Conservation (phyloP, 2,888 invertebrate genomes). For the Phyto melanocephala region DNA sequence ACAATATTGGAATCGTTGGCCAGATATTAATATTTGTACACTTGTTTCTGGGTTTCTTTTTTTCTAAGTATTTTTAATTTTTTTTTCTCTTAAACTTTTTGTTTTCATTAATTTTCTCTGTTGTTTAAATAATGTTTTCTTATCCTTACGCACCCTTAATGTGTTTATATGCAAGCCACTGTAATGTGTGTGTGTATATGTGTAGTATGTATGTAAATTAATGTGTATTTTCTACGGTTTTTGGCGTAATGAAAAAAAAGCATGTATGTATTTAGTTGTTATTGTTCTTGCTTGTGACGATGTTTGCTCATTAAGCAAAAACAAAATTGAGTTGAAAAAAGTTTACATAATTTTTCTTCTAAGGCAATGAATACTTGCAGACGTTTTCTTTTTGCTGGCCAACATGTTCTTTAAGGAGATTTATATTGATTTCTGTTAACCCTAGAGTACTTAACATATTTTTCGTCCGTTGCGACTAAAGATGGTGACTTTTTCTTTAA, state of each 20-base stretch:
- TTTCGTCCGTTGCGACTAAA: no score
- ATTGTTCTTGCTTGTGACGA: not conserved
- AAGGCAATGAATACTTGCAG: not conserved
- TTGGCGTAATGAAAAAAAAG: not conserved
- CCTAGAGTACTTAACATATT: no score
- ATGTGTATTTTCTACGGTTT: slow-evolving; percentile 8
- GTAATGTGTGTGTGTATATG: not conserved
- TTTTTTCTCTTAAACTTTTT: slow-evolving; percentile 2
- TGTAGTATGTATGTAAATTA: slow-evolving; percentile 12
- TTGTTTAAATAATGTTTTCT: slow-evolving; percentile 44
- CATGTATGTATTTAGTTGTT: slow-evolving; percentile 8
- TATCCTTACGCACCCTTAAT: slow-evolving; percentile 64
- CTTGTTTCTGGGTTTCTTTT: slow-evolving; percentile 38
- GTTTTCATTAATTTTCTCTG: not conserved
- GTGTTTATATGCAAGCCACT: not conserved
- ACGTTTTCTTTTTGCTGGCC: not conserved
- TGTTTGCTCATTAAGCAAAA: slow-evolving; percentile 61
- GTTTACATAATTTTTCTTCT: slow-evolving; percentile 1
- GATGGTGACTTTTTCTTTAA: no score
- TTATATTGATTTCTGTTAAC: no score
- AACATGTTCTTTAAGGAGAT: no score
- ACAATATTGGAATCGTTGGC: not conserved
- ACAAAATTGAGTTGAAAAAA: slow-evolving; percentile 45
- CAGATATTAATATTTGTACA: slow-evolving; percentile 58
- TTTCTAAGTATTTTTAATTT: slow-evolving; percentile 13